Percentiles rank a stretch among this genome's conserved stretches.
Conservation (phyloP, 2,113 vertebrate genomes). For the Elephas maximus region DNA sequence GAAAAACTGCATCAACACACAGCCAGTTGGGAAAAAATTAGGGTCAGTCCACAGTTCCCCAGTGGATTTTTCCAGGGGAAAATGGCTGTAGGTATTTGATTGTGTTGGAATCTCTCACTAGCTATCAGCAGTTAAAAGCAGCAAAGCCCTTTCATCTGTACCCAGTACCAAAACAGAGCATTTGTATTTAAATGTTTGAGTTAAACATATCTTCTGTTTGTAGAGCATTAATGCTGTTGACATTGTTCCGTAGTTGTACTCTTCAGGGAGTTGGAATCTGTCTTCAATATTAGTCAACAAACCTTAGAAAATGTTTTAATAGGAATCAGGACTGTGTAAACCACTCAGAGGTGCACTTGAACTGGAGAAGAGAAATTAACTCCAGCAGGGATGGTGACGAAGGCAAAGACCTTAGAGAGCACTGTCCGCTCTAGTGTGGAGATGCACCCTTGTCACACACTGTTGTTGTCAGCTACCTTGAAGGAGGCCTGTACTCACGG, state of each 20-base stretch:
- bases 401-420: not conserved
- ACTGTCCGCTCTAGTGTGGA: not conserved
- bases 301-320: constrained; percentile 69
- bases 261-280: constrained; percentile 71
- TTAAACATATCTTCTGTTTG: constrained; percentile 79
- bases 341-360: not conserved
- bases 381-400: fast-evolving
- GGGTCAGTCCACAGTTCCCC: not conserved
- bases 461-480: not conserved
- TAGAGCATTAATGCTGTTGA: constrained; percentile 78
- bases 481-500: not conserved
- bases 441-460: not conserved
- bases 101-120: not conserved
- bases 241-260: constrained; percentile 61
- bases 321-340: constrained; percentile 18
- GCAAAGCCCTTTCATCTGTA: constrained; percentile 27
- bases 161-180: constrained; percentile 46
- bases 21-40: constrained; percentile 12
- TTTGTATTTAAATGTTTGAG: constrained; percentile 82
- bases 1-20: not conserved
- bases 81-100: constrained; percentile 52
- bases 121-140: constrained; percentile 17
- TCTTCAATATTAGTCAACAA: constrained; percentile 75
- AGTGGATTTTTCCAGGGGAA: constrained; percentile 8
- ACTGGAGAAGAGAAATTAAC: not conserved